These are phyloP conservation scores for Petrocephalus zakoni DNA, from an alignment of 2,113 vertebrate genomes.

Conservation along the genomic window DNA sequence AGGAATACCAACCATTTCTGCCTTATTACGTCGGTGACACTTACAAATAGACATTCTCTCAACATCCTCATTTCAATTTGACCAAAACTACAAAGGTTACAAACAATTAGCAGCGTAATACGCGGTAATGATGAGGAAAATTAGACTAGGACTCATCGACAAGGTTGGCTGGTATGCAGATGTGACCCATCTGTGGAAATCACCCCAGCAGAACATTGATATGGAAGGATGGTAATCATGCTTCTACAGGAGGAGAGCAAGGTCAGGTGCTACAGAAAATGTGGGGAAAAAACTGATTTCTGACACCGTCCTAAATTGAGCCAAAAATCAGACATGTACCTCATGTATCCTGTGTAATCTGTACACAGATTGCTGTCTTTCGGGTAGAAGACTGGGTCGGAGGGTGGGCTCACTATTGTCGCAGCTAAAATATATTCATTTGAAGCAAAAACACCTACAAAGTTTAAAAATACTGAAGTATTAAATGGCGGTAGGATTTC, in stretches of 20 bases:
- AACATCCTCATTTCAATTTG: background rate
- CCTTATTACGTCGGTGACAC: background rate
- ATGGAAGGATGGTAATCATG: background rate
- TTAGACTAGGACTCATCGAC: background rate
- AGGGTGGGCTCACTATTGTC: background rate
- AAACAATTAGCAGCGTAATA: background rate
- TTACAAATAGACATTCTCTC: too few relatives aligned
- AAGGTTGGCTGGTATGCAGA: background rate
- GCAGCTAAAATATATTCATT: background rate
- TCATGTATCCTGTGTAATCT: background rate
- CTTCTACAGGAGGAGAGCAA: background rate
- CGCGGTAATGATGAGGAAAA: background rate
- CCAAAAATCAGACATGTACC: background rate
- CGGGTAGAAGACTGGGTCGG: background rate
- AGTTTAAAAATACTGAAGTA: background rate
- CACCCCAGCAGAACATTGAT: background rate
- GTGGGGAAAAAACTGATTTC: background rate
- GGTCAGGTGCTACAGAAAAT: background rate
- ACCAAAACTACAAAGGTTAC: background rate
- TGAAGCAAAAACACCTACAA: background rate
- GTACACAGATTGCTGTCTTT: background rate
- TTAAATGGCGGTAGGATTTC: background rate
- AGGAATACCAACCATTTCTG: background rate
- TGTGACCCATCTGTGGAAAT: background rate
- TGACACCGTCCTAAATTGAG: background rate